phyloP scores from a whole-genome alignment of 2,797 vertebrate species.

The Malurus splendens region DNA sequence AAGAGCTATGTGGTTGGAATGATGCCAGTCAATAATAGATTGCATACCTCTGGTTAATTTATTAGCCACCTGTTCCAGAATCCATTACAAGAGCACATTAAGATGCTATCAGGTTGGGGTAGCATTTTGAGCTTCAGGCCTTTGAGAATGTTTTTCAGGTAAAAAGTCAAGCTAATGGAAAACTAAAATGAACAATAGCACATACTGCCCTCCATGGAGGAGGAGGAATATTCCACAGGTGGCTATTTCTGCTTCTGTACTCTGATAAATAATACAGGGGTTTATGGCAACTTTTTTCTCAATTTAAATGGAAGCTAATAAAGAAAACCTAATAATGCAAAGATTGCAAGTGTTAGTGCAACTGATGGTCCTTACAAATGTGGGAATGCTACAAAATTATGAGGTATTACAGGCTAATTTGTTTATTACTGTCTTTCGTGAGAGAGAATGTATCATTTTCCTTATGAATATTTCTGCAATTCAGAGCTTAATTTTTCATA shows the following conservation, averaged over 20 bases:
- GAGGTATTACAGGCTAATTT: background rate
- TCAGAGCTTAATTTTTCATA: background rate
- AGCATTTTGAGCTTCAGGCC: slow-evolving; percentile 10
- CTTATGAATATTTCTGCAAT: background rate
- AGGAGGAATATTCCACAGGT: background rate
- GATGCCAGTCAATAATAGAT: slow-evolving; percentile 60
- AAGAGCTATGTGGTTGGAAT: slow-evolving; percentile 25
- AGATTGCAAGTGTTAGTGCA: background rate
- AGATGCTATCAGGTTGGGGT: slow-evolving; percentile 15
- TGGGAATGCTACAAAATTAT: background rate
- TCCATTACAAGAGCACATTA: slow-evolving; percentile 50
- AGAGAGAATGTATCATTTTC: background rate
- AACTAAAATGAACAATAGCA: background rate
- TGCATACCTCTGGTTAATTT: slow-evolving; percentile 65
- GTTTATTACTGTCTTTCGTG: background rate
- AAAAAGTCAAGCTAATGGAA: slow-evolving; percentile 9
- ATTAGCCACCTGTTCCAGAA: slow-evolving; percentile 66
- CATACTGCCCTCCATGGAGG: background rate
- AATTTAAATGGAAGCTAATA: background rate
- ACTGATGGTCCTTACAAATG: background rate
- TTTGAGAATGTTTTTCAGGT: slow-evolving; percentile 14
- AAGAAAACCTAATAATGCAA: background rate
- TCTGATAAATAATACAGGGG: background rate
- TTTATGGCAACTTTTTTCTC: background rate
- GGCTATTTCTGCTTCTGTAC: background rate